Conservation (phyloP, 2,888 invertebrate species). For the Barypeithes pellucidus region DNA sequence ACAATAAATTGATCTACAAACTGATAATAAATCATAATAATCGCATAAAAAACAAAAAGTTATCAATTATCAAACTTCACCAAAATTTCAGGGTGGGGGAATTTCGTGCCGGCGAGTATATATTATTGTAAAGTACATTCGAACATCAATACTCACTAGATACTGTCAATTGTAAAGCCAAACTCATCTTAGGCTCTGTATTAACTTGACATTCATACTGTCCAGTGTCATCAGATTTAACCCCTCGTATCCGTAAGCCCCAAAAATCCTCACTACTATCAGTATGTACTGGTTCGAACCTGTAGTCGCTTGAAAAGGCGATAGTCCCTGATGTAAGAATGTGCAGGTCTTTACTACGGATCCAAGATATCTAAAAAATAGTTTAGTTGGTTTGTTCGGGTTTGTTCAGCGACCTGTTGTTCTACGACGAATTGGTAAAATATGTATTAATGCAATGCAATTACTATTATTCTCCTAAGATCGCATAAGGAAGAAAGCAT, state of each 20-base stretch:
- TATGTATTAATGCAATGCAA: no score
- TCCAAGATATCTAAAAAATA: conserved; percentile 81
- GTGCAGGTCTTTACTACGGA: conserved; percentile 80
- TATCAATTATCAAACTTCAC: no score
- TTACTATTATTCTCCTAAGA: no score
- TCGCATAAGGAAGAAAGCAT: no score
- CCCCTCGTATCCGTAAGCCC: conserved; percentile 76
- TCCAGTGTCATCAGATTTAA: conserved; percentile 76
- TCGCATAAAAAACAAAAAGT: no score
- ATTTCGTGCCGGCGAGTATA: no score
- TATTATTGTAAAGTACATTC: no score
- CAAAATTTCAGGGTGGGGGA: no score
- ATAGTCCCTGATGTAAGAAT: conserved; percentile 78
- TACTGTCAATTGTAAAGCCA: conserved; percentile 78
- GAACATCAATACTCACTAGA: conserved; percentile 74
- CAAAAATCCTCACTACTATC: conserved; percentile 73
- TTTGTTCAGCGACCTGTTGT: no score
- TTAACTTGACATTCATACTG: conserved; percentile 85
- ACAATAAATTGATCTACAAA: no score
- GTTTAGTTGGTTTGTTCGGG: background rate
- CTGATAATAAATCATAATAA: no score
- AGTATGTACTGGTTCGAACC: conserved; percentile 76
- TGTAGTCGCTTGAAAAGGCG: conserved; percentile 80
- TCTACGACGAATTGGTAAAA: no score
- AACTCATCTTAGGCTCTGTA: conserved; percentile 83